Percentiles rank a stretch among this genome's conserved stretches.
These are phyloP conservation scores for Caenorhabditis doughertyi DNA, from an alignment of 2,888 invertebrate genomes.

Conservation along the genomic window DNA sequence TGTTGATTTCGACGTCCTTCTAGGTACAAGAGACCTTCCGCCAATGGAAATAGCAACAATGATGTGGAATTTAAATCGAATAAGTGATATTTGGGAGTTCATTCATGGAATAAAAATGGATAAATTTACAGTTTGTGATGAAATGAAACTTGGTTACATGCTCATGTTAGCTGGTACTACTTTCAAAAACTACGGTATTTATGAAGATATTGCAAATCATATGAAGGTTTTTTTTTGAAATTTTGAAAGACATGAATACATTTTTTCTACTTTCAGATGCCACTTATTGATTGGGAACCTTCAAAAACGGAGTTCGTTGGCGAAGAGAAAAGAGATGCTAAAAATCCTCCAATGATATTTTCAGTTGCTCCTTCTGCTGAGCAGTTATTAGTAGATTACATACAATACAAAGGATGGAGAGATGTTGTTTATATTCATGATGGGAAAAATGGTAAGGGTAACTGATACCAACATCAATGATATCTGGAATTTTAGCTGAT, in stretches of 20 bases:
- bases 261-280: conserved; percentile 61
- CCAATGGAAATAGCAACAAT: conserved; percentile 68
- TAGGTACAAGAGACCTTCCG: conserved; percentile 71
- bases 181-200: conserved; percentile 67
- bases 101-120: not conserved
- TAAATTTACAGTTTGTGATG: conserved; percentile 71
- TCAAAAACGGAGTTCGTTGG: conserved; percentile 39
- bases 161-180: conserved; percentile 74
- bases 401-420: conserved; percentile 74
- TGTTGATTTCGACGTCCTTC: conserved; percentile 72
- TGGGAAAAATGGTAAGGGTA: conserved; percentile 70
- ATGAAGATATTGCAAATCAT: conserved; percentile 71
- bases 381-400: conserved; percentile 72
- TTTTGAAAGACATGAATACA: not conserved
- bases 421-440: conserved; percentile 74
- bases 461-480: not conserved
- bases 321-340: not conserved
- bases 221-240: conserved; percentile 64
- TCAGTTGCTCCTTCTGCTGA: conserved; percentile 70
- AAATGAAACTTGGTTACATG: conserved; percentile 76
- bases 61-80: conserved; percentile 72
- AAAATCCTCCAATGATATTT: conserved; percentile 69
- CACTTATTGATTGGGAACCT: conserved; percentile 75
- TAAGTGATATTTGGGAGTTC: conserved; percentile 43
- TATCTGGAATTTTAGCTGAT: conserved; percentile 63